Evolutionary conservation across 2,797 vertebrate species (phyloP).

Genomic region (Microcaecilia unicolor): DNA sequence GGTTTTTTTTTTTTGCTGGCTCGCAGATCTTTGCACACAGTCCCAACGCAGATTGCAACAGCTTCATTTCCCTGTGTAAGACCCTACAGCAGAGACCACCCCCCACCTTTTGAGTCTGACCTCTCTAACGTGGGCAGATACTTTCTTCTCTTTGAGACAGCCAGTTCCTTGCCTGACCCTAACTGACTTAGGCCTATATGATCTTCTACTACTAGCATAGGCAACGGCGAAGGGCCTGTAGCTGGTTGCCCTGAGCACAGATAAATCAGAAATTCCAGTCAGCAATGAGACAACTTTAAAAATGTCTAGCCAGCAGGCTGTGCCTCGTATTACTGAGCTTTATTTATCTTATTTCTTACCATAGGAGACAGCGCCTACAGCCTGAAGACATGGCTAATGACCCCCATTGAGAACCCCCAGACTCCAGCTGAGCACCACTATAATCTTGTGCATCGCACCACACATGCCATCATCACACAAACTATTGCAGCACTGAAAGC

Average conservation of each 20-base stretch:
- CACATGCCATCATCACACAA: background rate
- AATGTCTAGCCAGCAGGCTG: background rate
- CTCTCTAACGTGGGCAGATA: too few species aligned
- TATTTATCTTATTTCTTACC: background rate
- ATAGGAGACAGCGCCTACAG: background rate
- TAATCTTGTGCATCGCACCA: background rate
- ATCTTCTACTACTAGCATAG: too few species aligned
- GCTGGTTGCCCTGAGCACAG: too few species aligned
- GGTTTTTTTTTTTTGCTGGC: too few species aligned
- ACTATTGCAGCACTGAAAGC: slow-evolving; percentile 1
- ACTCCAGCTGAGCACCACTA: background rate
- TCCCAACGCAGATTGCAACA: too few species aligned
- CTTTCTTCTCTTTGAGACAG: too few species aligned
- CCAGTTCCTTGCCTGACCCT: too few species aligned
- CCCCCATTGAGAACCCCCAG: background rate
- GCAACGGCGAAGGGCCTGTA: too few species aligned
- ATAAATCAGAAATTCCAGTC: background rate
- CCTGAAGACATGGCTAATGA: slow-evolving; percentile 6
- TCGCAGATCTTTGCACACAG: too few species aligned
- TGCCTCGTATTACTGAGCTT: background rate
- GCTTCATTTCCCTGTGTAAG: too few species aligned
- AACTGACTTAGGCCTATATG: too few species aligned
- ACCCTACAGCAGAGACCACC: background rate
- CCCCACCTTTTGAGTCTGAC: background rate
- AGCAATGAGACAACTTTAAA: background rate